These are phyloP conservation scores for Eriosoma lanigerum DNA, from an alignment of 1,140 invertebrate species.

Conservation along the genomic window DNA sequence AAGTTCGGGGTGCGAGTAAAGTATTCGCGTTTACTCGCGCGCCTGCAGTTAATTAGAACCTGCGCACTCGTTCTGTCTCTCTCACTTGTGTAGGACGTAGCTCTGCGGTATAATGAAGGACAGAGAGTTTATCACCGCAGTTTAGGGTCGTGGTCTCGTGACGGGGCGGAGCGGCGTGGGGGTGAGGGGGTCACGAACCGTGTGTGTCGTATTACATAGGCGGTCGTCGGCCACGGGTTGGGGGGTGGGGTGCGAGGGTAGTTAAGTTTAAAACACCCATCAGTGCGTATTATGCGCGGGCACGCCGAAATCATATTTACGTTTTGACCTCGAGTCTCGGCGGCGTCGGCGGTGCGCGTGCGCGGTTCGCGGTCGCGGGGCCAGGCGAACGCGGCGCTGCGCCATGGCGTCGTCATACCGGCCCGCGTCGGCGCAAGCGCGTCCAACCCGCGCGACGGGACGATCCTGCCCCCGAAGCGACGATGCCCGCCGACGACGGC, in stretches of 20 bases:
- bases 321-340: slow-evolving; percentile 28
- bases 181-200: no score
- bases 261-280: slow-evolving; percentile 50
- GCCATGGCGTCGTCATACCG: slow-evolving; percentile 10
- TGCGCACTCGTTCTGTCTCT: not conserved
- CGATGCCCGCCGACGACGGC: not conserved
- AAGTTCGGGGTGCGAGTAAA: not conserved
- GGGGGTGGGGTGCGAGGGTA: not conserved
- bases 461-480: slow-evolving; percentile 1
- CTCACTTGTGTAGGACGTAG: no score
- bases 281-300: slow-evolving; percentile 46
- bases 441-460: not conserved
- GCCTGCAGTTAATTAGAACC: slow-evolving; percentile 21
- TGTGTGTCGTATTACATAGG: not conserved
- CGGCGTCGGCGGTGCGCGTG: slow-evolving; percentile 21
- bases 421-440: not conserved
- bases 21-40: not conserved
- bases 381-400: slow-evolving; percentile 11
- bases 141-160: no score
- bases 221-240: not conserved
- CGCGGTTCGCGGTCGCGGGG: slow-evolving; percentile 6
- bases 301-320: slow-evolving; percentile 43
- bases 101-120: no score
- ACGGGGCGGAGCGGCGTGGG: no score
- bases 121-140: no score